These are phyloP conservation scores for Dynastes tityus DNA, from an alignment of 2,888 invertebrate species.

Conservation along the genomic window DNA sequence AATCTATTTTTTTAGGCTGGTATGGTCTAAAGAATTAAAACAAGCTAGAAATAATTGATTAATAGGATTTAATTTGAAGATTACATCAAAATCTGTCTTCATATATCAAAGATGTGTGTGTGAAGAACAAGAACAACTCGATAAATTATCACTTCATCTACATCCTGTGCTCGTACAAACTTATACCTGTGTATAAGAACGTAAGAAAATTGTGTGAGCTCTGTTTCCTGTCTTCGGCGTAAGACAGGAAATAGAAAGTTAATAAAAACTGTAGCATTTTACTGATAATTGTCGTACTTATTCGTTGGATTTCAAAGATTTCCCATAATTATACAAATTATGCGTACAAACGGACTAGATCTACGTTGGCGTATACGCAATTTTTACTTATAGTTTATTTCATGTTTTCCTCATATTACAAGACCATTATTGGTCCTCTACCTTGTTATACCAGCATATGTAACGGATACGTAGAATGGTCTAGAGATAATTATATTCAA, in stretches of 20 bases:
- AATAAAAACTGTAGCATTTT: slow-evolving; percentile 45
- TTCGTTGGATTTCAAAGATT: not conserved
- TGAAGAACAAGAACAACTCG: too few species aligned
- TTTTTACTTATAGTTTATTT: not conserved
- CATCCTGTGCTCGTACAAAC: not conserved
- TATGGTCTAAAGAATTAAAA: not conserved
- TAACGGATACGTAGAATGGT: too few species aligned
- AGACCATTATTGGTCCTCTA: not conserved
- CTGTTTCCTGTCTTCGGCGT: slow-evolving; percentile 30
- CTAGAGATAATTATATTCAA: too few species aligned
- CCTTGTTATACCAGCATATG: not conserved
- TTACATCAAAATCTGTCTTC: too few species aligned
- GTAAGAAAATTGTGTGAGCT: slow-evolving; percentile 30
- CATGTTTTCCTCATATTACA: not conserved
- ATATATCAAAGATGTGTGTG: too few species aligned
- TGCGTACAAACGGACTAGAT: not conserved
- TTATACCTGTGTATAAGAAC: not conserved
- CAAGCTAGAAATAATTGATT: not conserved
- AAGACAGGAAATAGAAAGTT: slow-evolving; percentile 43
- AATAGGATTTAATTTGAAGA: not conserved
- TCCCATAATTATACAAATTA: slow-evolving; percentile 14
- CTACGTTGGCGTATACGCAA: not conserved
- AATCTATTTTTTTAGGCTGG: too few species aligned
- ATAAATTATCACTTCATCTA: not conserved
- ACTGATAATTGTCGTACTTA: slow-evolving; percentile 17